Conservation (phyloP, 2,888 invertebrate genomes). For the Nymphalis polychloros region DNA sequence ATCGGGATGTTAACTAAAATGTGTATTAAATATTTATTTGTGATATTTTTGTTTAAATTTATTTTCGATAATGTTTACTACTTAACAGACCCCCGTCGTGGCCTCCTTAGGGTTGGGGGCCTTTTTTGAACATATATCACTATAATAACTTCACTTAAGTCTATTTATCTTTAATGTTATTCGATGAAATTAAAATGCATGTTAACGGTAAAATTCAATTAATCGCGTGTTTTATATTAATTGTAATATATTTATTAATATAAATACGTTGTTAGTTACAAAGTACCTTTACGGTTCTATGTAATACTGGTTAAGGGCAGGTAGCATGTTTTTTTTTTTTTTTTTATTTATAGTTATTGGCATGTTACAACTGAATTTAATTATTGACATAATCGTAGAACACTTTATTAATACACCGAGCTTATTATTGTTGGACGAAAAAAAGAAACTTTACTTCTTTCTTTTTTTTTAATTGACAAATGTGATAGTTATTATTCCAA, state of each 20-base stretch:
- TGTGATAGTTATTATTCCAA: too few relatives aligned
- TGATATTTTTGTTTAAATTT: background rate
- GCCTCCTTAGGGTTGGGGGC: background rate
- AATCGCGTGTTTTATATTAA: constrained; percentile 19
- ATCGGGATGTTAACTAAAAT: background rate
- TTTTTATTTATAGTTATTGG: background rate
- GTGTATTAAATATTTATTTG: background rate
- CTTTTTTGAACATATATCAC: background rate
- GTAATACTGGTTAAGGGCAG: background rate
- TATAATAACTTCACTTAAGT: background rate
- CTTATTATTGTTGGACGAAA: background rate
- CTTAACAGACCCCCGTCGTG: background rate
- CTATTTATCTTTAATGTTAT: constrained; percentile 8
- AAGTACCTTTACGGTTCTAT: constrained; percentile 6
- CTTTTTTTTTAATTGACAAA: too few relatives aligned
- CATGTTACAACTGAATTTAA: constrained; percentile 4
- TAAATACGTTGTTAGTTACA: constrained; percentile 15
- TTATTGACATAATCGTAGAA: background rate
- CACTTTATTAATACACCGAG: too few relatives aligned
- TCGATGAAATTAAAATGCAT: constrained; percentile 18
- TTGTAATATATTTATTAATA: constrained; percentile 14
- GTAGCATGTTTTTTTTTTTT: constrained; percentile 6
- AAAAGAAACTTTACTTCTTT: too few relatives aligned
- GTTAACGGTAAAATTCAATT: constrained; percentile 26
- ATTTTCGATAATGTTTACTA: background rate